These are phyloP conservation scores for Cyclura pinguis DNA, from an alignment of 2,797 vertebrate genomes.

Conservation along the genomic window DNA sequence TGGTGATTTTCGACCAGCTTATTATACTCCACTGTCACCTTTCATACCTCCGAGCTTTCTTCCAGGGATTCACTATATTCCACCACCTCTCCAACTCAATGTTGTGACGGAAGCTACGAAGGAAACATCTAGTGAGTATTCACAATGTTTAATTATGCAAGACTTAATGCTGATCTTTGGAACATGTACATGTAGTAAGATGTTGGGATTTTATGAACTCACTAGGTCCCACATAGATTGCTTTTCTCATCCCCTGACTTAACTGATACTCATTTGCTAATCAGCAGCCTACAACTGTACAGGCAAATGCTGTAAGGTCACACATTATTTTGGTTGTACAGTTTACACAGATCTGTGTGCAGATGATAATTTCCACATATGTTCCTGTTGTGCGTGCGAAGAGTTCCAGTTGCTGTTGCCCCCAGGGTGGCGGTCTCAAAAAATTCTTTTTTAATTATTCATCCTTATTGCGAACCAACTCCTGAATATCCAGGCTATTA, in stretches of 20 bases:
- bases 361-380: neutral
- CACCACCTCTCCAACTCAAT: slow-evolving; percentile 67
- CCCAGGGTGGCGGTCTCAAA: no score
- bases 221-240: neutral
- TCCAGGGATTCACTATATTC: slow-evolving; percentile 77
- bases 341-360: neutral
- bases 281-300: neutral
- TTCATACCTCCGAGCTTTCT: slow-evolving; percentile 77
- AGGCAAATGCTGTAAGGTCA: neutral
- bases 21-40: slow-evolving; percentile 70
- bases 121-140: slow-evolving; percentile 74
- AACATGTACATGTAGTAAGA: neutral
- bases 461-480: neutral
- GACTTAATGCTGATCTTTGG: neutral
- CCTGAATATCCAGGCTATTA: neutral
- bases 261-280: neutral
- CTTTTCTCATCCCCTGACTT: no score
- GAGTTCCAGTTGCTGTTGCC: neutral
- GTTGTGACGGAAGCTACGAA: slow-evolving; percentile 69
- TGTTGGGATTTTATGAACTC: neutral
- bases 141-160: neutral
- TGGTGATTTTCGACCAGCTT: slow-evolving; percentile 74
- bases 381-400: neutral
- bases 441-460: neutral
- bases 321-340: neutral